Evolutionary conservation across 2,888 invertebrate genomes (phyloP).

Genomic region (Dasysyrphus albostriatus): DNA sequence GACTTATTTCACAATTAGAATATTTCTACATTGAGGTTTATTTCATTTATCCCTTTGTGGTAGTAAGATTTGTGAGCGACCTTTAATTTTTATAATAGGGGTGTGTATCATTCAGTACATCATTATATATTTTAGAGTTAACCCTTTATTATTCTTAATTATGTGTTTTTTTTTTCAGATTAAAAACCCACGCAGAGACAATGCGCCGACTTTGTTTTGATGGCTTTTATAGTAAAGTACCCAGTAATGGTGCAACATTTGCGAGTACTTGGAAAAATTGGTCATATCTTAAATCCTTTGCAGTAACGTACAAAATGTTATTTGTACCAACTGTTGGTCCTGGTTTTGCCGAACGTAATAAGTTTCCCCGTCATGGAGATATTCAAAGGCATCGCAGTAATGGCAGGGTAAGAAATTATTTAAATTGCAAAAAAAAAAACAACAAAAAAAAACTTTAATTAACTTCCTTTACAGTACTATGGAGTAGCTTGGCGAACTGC

Average conservation of each 20-base stretch:
- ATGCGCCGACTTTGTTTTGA: slow-evolving; percentile 85
- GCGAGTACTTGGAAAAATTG: slow-evolving; percentile 87
- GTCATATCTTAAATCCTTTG: slow-evolving; percentile 85
- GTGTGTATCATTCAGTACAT: too few species aligned
- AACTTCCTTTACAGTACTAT: slow-evolving; percentile 84
- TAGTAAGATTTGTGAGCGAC: too few species aligned
- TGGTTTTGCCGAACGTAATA: slow-evolving; percentile 88
- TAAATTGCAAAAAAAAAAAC: not conserved
- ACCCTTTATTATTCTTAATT: not conserved
- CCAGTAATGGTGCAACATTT: slow-evolving; percentile 87
- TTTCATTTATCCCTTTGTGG: too few species aligned
- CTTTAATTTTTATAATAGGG: too few species aligned
- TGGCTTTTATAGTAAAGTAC: slow-evolving; percentile 88
- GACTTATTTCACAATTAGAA: too few species aligned
- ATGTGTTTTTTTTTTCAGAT: slow-evolving; percentile 76
- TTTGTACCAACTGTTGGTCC: slow-evolving; percentile 90
- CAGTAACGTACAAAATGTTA: slow-evolving; percentile 85
- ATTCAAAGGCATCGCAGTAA: slow-evolving; percentile 83
- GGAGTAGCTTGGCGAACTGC: slow-evolving; percentile 87
- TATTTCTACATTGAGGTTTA: too few species aligned
- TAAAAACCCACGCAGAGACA: slow-evolving; percentile 84
- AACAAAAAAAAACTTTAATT: not conserved
- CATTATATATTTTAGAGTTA: too few species aligned
- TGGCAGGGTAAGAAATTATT: slow-evolving; percentile 80
- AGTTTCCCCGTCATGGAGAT: slow-evolving; percentile 82